A percentile compares a stretch with the other conserved stretches of the same genome.
Conservation (phyloP, 2,888 invertebrate species). For the Cephus sareptanus region DNA sequence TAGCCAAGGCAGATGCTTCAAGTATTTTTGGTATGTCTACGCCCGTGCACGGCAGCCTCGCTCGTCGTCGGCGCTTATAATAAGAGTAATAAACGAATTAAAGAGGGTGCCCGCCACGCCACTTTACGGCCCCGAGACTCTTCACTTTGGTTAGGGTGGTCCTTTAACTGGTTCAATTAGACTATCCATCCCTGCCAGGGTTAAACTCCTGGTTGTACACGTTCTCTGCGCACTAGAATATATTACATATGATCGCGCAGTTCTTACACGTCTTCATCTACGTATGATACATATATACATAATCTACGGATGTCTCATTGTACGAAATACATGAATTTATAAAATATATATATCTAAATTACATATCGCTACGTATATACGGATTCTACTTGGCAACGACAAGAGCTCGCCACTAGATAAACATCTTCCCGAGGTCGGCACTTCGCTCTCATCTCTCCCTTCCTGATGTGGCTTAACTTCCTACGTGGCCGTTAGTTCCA, state of each 20-base stretch:
- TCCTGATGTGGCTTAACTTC: constrained; percentile 26
- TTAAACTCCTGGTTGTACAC: neutral
- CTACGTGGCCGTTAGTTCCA: neutral
- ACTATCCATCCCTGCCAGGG: constrained; percentile 17
- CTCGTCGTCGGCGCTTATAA: constrained; percentile 30
- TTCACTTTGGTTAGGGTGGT: constrained; percentile 34
- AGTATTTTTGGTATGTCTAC: constrained; percentile 7
- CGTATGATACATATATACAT: neutral
- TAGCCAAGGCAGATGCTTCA: neutral
- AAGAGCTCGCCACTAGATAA: constrained; percentile 42
- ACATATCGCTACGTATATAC: neutral
- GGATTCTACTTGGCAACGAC: constrained; percentile 3
- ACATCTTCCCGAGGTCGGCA: constrained; percentile 43
- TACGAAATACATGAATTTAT: too few species aligned
- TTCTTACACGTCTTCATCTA: neutral
- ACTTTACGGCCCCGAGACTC: constrained; percentile 29
- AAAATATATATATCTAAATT: neutral
- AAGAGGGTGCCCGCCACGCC: constrained; percentile 32
- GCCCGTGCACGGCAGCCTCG: constrained; percentile 10
- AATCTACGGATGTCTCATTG: neutral
- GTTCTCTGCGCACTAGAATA: neutral
- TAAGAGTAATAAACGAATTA: constrained; percentile 47
- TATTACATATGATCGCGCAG: neutral
- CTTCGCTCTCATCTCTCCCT: constrained; percentile 12
- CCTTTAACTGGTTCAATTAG: constrained; percentile 51